These are phyloP conservation scores for Alitta virens DNA, from an alignment of 2,888 invertebrate genomes.

Conservation along the genomic window DNA sequence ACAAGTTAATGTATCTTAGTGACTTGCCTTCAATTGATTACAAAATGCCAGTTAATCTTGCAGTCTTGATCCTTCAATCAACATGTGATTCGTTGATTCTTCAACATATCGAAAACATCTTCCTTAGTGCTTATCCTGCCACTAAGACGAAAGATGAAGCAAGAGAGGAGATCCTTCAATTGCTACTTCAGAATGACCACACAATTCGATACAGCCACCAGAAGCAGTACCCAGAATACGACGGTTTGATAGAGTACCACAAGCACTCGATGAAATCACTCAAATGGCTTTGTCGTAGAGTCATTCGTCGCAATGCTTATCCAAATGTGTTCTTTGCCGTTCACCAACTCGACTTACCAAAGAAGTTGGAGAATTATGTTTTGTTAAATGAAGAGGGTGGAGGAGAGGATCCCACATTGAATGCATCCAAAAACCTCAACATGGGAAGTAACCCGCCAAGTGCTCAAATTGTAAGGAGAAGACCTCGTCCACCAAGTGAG, in stretches of 20 bases:
- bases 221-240: not conserved
- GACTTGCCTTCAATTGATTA: not conserved
- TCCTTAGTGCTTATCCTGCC: not conserved
- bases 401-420: too few relatives aligned
- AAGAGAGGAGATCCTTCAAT: not conserved
- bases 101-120: not conserved
- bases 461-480: too few relatives aligned
- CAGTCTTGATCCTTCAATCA: not conserved
- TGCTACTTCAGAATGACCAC: not conserved
- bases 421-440: too few relatives aligned
- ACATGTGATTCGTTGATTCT: not conserved
- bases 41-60: not conserved
- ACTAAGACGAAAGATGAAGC: too few relatives aligned
- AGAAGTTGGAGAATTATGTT: not conserved
- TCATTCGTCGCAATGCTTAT: not conserved
- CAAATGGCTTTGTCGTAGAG: not conserved
- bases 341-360: not conserved
- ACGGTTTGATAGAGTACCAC: not conserved
- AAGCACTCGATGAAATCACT: not conserved
- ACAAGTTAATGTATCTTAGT: not conserved
- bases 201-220: not conserved
- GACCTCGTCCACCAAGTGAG: too few relatives aligned
- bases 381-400: not conserved
- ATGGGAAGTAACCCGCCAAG: too few relatives aligned
- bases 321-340: not conserved